Evolutionary conservation across 2,888 invertebrate genomes (phyloP), one percentile per base, ranked within the genome.

Genomic region (Epinotia nisella): DNA sequence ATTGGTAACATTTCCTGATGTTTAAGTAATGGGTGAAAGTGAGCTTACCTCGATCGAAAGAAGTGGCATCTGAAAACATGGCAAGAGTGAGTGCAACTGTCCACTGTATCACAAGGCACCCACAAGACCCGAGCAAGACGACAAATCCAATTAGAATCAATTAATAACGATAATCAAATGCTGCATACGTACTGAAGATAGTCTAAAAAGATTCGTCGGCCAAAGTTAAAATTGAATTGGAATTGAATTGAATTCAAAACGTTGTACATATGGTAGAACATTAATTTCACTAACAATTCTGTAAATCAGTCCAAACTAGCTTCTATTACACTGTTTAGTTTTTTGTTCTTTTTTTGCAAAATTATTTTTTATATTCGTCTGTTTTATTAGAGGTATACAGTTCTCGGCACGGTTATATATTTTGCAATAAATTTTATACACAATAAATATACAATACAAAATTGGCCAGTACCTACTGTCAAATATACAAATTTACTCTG

Each of bases 31-130:
- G 85, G 79, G 77, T 85, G 86, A 79, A 9, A 75, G 80, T 87
- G 88, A 82, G 86, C 92, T 92, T 92, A 92, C 93, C 93, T 93
- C 90, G 85, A 78, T 90, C 88, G 80, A 87, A 84, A 80, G 89
- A 85, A 77, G 91, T 85, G 76, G 87, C 83, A 90, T 92, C 93
- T 93, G 92, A 89, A 92, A 92, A 89, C 84, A 90, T 88, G 88
- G 82, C 81, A 86, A 85, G 76, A 78, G 80, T 91, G 88, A 89
- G 87, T 90, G 86, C 81, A 72, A 76, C 61, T 72, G 56, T 69
- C 59, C 68, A 72, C 74, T 41, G 78, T 76, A 77, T 77, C 62
- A 74, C 75, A 75, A 77, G 77, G 69, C 64, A 73, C 73, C 72
- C 73, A 13, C 5, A n/a, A 11, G 10, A 51, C 51, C 3, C n/a